Evolutionary conservation across 2,888 invertebrate genomes (phyloP).

Genomic region (Xestia xanthographa): DNA sequence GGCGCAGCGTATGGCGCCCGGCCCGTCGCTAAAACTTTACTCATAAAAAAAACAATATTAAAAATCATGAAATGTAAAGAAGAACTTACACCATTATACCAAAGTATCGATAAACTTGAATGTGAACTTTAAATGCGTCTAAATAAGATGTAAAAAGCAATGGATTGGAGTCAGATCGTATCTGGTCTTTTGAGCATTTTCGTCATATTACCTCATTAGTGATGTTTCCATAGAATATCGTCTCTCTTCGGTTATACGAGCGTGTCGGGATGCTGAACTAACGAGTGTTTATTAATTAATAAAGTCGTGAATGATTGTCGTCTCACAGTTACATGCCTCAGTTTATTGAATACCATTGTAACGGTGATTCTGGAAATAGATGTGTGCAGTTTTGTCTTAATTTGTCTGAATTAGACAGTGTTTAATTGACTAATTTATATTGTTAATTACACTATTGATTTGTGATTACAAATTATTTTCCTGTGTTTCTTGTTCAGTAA

Average conservation of each 20-base stretch:
- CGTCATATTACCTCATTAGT: slow-evolving; percentile 57
- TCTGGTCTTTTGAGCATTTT: slow-evolving; percentile 40
- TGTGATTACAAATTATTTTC: neutral
- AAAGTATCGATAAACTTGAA: slow-evolving; percentile 8
- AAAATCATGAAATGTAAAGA: slow-evolving; percentile 48
- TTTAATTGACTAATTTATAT: slow-evolving; percentile 23
- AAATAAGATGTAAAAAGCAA: slow-evolving; percentile 34
- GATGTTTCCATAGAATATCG: slow-evolving; percentile 38
- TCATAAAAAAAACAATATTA: slow-evolving; percentile 69
- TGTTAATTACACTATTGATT: neutral
- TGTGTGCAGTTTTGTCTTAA: slow-evolving; percentile 45
- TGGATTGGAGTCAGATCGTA: slow-evolving; percentile 22
- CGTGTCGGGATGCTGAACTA: slow-evolving; percentile 61
- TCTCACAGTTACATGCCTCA: slow-evolving; percentile 42
- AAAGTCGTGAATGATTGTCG: slow-evolving; percentile 57
- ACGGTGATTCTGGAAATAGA: slow-evolving; percentile 43
- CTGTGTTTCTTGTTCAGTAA: neutral
- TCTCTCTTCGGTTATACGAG: slow-evolving; percentile 54
- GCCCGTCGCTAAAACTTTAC: slow-evolving; percentile 61
- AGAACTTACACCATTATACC: slow-evolving; percentile 15
- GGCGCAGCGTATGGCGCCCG: slow-evolving; percentile 22
- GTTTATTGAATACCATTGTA: slow-evolving; percentile 46
- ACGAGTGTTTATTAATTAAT: slow-evolving; percentile 66
- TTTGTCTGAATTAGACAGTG: slow-evolving; percentile 14
- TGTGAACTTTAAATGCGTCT: slow-evolving; percentile 9